Evolutionary conservation across 1,140 invertebrate species (phyloP).

Genomic region (Brachionus asplanchnoidis): DNA sequence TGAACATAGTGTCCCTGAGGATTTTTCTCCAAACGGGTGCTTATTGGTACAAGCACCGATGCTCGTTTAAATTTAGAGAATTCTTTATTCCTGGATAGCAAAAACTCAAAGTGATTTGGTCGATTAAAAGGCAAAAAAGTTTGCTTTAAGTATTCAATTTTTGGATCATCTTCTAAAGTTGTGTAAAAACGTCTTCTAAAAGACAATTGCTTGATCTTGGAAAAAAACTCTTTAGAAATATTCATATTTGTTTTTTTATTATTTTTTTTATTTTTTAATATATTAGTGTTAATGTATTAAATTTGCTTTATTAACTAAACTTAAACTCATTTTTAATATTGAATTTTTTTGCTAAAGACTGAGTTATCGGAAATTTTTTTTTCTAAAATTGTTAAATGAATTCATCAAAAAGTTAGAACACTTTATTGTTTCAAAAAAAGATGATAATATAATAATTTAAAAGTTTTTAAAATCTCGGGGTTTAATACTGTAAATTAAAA

Average conservation of each 20-base stretch:
- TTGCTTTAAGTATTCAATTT: conserved; percentile 27
- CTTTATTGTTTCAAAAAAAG: no score
- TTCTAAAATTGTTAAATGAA: no score
- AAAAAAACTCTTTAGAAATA: background rate
- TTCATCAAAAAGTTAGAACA: no score
- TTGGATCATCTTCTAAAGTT: conserved; percentile 3
- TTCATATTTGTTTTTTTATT: background rate
- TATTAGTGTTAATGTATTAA: background rate
- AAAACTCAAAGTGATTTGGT: background rate
- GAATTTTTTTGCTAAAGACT: no score
- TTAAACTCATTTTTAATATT: background rate
- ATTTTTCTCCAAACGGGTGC: conserved; percentile 17
- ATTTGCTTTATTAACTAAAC: background rate
- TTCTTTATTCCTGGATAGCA: background rate
- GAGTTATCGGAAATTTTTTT: no score
- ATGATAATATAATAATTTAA: no score
- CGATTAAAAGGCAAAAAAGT: conserved; percentile 18
- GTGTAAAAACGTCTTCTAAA: background rate
- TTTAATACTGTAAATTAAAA: no score
- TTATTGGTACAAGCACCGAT: conserved; percentile 14
- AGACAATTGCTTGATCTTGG: background rate
- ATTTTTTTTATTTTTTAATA: background rate
- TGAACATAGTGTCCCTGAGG: background rate
- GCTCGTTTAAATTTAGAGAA: background rate
- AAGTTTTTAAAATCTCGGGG: no score